phyloP scores from a whole-genome alignment of 2,113 vertebrate species.

The Nothobranchius kuhntae region DNA sequence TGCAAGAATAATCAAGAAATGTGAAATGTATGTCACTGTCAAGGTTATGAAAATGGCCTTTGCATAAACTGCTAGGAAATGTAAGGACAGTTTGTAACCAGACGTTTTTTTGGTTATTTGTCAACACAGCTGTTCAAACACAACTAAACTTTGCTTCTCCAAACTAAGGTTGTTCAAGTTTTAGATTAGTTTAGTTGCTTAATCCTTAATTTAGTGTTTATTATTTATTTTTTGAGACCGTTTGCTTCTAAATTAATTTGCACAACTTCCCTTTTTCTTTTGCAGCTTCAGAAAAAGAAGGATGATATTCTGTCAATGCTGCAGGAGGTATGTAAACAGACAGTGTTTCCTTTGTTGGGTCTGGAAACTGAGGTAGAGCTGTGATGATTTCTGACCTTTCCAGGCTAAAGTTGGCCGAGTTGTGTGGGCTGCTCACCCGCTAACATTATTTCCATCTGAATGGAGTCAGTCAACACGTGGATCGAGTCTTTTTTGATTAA shows the following conservation, averaged over 20 bases:
- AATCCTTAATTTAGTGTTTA: not conserved
- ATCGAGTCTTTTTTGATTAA: slow-evolving; percentile 29
- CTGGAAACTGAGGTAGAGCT: slow-evolving; percentile 1
- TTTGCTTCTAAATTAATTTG: not conserved
- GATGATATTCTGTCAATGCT: slow-evolving; percentile 77
- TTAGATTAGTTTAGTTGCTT: too few relatives aligned
- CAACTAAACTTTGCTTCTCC: too few relatives aligned
- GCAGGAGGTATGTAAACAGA: slow-evolving; percentile 71
- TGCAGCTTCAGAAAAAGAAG: slow-evolving; percentile 80
- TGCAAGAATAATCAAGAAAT: too few relatives aligned
- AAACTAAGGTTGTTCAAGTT: too few relatives aligned
- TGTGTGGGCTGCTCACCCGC: slow-evolving; percentile 28
- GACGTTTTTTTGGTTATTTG: too few relatives aligned
- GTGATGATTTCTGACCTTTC: slow-evolving; percentile 11
- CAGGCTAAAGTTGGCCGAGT: slow-evolving; percentile 7
- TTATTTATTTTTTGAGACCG: not conserved
- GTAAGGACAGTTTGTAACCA: too few relatives aligned
- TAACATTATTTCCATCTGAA: slow-evolving; percentile 51
- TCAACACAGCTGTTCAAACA: too few relatives aligned
- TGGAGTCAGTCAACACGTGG: slow-evolving; percentile 22
- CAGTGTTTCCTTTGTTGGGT: not conserved
- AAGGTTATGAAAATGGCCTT: too few relatives aligned
- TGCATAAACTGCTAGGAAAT: too few relatives aligned
- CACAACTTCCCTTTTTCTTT: slow-evolving; percentile 6
- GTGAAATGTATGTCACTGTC: too few relatives aligned